These are phyloP conservation scores for Sebastes hubbsi DNA, from an alignment of 2,797 vertebrate genomes.

Conservation along the genomic window DNA sequence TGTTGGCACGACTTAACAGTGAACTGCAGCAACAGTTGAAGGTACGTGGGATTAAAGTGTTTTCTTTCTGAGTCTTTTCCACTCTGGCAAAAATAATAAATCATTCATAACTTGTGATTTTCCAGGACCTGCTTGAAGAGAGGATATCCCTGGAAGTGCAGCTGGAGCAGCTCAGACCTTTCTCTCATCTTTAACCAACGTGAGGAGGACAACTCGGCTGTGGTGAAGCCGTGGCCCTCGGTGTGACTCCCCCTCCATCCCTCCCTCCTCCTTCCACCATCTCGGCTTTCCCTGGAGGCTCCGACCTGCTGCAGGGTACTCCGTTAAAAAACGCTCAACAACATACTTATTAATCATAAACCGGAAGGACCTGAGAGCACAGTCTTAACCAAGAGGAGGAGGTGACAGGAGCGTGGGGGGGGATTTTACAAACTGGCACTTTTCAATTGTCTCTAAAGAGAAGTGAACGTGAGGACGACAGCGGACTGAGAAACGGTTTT, in stretches of 20 bases:
- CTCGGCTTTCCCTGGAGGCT: constrained; percentile 68
- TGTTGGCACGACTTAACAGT: constrained; percentile 97
- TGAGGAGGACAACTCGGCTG: constrained; percentile 25
- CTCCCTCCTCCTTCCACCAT: constrained; percentile 29
- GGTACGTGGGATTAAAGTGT: constrained; percentile 69
- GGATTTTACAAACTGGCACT: constrained; percentile 68
- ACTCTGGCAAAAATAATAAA: background rate
- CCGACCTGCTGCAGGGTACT: constrained; percentile 20
- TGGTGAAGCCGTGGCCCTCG: constrained; percentile 54
- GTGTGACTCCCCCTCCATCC: constrained; percentile 45
- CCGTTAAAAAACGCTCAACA: constrained; percentile 51
- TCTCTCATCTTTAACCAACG: constrained; percentile 95
- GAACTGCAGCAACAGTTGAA: constrained; percentile 98
- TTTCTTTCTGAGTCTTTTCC: background rate
- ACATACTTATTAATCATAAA: constrained; percentile 48
- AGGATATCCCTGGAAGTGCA: constrained; percentile 99
- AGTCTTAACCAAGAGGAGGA: constrained; percentile 32
- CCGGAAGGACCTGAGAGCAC: constrained; percentile 44
- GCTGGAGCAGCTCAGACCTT: constrained; percentile 98
- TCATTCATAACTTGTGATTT: background rate
- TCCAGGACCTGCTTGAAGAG: constrained; percentile 96
- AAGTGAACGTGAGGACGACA: constrained; percentile 35
- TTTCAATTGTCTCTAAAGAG: constrained; percentile 50
- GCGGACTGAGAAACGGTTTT: constrained; percentile 14
- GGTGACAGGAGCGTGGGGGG: background rate